Evolutionary conservation across 1,140 invertebrate genomes (phyloP).

Genomic region (Notospermus geniculatus): DNA sequence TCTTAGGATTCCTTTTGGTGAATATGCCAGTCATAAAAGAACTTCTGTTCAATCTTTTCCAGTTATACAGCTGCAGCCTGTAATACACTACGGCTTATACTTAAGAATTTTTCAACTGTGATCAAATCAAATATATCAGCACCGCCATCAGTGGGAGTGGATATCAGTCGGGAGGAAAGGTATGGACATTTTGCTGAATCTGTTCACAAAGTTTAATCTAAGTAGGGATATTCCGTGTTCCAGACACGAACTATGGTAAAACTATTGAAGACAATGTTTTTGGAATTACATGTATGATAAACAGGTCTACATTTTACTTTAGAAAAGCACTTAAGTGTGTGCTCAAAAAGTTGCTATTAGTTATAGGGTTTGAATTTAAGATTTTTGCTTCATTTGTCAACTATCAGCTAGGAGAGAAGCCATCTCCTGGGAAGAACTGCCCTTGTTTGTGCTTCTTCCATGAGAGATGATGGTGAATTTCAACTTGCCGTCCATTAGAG

Average conservation of each 20-base stretch:
- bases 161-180: constrained; percentile 91
- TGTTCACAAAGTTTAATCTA: background rate
- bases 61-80: constrained; percentile 87
- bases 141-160: constrained; percentile 84
- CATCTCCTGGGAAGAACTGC: no score
- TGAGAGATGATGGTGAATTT: no score
- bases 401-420: no score
- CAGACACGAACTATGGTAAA: background rate
- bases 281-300: no score
- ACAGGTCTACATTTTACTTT: no score
- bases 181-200: constrained; percentile 52
- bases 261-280: constrained; percentile 1
- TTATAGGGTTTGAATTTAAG: constrained; percentile 3
- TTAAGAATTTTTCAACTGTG: constrained; percentile 87
- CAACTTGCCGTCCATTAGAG: no score
- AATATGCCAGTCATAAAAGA: constrained; percentile 58
- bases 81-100: constrained; percentile 80
- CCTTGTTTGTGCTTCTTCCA: no score
- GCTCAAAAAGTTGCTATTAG: constrained; percentile 17
- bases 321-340: no score
- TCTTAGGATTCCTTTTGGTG: background rate
- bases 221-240: background rate
- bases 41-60: constrained; percentile 74
- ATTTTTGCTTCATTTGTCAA: constrained; percentile 13
- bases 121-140: constrained; percentile 83